Conservation (phyloP, 2,113 vertebrate species). For the Ursus arctos region DNA sequence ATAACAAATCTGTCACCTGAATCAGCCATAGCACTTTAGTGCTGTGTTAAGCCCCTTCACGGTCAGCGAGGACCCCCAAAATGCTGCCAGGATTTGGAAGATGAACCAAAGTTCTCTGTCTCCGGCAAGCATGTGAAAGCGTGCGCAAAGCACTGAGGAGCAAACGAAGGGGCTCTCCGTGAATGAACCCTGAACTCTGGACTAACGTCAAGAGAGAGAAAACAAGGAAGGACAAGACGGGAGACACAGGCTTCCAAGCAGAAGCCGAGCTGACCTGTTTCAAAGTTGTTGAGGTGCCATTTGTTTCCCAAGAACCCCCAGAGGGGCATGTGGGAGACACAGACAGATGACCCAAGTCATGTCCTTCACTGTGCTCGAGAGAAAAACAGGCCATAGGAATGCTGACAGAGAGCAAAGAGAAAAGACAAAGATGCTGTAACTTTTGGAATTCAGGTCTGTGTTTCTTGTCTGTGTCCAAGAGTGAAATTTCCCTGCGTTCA, state of each 20-base stretch:
- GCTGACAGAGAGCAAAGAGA: constrained; percentile 22
- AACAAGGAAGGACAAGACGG: not conserved
- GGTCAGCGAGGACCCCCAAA: not conserved
- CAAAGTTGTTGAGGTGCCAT: not conserved
- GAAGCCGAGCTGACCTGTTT: not conserved
- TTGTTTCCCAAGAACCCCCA: not conserved
- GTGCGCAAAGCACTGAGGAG: not conserved
- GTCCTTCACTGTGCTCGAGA: not conserved
- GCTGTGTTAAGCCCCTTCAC: not conserved
- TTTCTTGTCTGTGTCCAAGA: not conserved
- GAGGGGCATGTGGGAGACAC: not conserved
- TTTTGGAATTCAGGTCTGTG: not conserved
- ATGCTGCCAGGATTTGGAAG: not conserved
- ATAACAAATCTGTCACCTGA: not conserved
- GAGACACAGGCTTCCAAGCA: not conserved
- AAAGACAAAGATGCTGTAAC: not conserved
- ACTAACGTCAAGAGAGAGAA: not conserved
- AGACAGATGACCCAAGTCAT: not conserved
- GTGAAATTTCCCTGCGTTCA: constrained; percentile 46
- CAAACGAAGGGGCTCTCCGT: not conserved
- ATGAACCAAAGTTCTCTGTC: not conserved
- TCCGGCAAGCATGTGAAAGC: not conserved
- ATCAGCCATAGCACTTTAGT: not conserved
- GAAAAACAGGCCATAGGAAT: not conserved
- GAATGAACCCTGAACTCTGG: not conserved